Conservation (phyloP, 2,113 vertebrate species). For the Triplophysa rosa region DNA sequence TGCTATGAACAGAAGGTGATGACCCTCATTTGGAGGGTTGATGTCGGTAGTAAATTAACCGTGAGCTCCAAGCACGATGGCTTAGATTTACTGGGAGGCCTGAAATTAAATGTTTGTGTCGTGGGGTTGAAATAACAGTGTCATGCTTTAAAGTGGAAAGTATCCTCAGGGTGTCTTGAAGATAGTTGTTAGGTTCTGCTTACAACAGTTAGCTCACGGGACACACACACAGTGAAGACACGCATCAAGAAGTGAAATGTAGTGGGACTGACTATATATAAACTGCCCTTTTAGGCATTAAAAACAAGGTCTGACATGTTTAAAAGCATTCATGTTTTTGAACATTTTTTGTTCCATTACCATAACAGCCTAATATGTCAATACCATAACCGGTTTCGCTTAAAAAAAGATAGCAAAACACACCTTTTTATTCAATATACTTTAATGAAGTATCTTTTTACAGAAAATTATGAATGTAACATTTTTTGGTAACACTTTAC, state of each 20-base stretch:
- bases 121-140: background rate
- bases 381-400: too few species aligned
- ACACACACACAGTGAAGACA: background rate
- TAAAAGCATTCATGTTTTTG: too few species aligned
- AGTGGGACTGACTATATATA: too few species aligned
- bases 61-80: background rate
- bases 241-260: background rate
- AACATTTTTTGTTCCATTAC: too few species aligned
- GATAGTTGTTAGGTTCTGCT: background rate
- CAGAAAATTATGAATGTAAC: too few species aligned
- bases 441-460: too few species aligned
- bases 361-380: too few species aligned
- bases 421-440: too few species aligned
- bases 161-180: constrained; percentile 15
- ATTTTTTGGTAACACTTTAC: too few species aligned
- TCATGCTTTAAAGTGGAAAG: background rate
- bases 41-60: constrained; percentile 22
- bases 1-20: background rate
- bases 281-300: too few species aligned
- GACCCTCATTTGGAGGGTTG: constrained; percentile 12
- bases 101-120: background rate
- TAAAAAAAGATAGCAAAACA: too few species aligned
- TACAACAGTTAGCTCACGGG: background rate
- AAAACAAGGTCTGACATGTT: too few species aligned
- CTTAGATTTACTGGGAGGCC: background rate